Conservation (phyloP, 1,140 invertebrate genomes). For the Metaphire vulgaris region DNA sequence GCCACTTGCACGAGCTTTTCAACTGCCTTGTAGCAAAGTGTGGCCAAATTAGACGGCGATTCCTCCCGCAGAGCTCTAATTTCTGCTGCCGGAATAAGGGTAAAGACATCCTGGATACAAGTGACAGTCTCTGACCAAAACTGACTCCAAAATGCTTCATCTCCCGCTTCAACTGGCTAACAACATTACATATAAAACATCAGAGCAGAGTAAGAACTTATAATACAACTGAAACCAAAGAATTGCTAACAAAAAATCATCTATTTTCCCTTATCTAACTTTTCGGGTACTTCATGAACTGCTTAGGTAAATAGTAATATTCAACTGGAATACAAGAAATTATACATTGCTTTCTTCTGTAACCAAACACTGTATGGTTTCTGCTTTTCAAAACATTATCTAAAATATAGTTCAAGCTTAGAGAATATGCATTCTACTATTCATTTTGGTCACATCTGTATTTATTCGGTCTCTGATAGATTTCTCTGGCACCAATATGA, state of each 20-base stretch:
- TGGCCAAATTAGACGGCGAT: constrained; percentile 94
- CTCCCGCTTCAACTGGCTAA: constrained; percentile 79
- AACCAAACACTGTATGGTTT: too few species aligned
- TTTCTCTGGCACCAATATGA: too few species aligned
- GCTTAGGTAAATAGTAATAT: constrained; percentile 1
- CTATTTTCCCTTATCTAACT: neutral
- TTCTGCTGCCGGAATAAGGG: constrained; percentile 84
- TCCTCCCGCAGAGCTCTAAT: constrained; percentile 88
- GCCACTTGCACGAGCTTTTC: constrained; percentile 90
- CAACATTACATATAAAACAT: constrained; percentile 10
- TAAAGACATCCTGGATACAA: constrained; percentile 93
- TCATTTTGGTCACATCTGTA: too few species aligned
- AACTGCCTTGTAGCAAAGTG: constrained; percentile 96
- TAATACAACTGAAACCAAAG: constrained; percentile 19
- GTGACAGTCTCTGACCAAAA: constrained; percentile 95
- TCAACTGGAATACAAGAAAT: too few species aligned
- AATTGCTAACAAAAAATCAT: constrained; percentile 7
- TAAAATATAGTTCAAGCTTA: too few species aligned
- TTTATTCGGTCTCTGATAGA: too few species aligned
- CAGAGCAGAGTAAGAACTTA: too few species aligned
- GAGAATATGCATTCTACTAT: too few species aligned
- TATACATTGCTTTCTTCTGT: too few species aligned
- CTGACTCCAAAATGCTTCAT: constrained; percentile 96
- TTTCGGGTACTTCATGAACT: neutral
- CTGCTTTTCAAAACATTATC: too few species aligned